phyloP scores from a whole-genome alignment of 2,888 invertebrate species.

The Tanypteryx hageni region DNA sequence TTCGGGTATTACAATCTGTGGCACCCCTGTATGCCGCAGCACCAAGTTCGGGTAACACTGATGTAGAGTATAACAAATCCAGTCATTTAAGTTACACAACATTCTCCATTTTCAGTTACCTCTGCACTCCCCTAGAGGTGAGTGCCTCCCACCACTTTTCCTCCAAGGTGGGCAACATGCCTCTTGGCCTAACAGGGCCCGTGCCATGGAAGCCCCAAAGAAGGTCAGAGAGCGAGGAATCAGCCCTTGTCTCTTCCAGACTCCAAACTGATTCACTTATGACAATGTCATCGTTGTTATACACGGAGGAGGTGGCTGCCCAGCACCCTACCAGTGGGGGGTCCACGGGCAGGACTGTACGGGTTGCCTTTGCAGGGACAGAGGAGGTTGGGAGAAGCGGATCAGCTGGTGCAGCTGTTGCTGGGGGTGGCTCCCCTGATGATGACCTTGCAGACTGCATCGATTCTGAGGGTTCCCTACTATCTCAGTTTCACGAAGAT shows the following conservation, averaged over 20 bases:
- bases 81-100: neutral
- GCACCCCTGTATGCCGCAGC: no score
- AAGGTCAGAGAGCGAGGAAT: constrained; percentile 51
- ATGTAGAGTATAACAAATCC: neutral
- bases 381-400: constrained; percentile 34
- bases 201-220: constrained; percentile 29
- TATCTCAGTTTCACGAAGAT: constrained; percentile 87
- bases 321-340: constrained; percentile 54
- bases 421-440: constrained; percentile 71
- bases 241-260: constrained; percentile 48
- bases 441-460: constrained; percentile 77
- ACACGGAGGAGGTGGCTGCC: constrained; percentile 44
- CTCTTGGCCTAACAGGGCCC: constrained; percentile 50
- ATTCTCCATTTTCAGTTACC: constrained; percentile 12
- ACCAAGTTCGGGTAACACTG: no score
- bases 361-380: constrained; percentile 68
- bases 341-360: constrained; percentile 66
- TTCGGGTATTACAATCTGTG: no score
- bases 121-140: constrained; percentile 56
- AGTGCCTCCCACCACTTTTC: constrained; percentile 48
- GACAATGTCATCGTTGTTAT: constrained; percentile 51
- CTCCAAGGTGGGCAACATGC: constrained; percentile 4
- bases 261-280: constrained; percentile 34
- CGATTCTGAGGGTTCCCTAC: constrained; percentile 77
- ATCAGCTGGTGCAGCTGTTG: constrained; percentile 71